Conservation (phyloP, 2,888 invertebrate species). For the Carterocephalus palaemon region DNA sequence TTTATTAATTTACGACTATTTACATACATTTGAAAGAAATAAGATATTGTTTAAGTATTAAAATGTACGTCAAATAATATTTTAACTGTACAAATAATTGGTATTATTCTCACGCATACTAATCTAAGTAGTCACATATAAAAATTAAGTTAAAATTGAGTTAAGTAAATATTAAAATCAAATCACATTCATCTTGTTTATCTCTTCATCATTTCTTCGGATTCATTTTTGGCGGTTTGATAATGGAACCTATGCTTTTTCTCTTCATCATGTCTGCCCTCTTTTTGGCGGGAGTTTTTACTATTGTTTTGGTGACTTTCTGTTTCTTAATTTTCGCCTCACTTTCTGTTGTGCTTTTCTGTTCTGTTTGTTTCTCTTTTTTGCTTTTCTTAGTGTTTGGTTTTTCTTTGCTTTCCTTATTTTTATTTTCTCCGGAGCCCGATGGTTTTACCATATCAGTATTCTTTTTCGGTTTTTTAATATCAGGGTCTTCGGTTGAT, state of each 20-base stretch:
- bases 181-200: no score
- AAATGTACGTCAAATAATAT: no score
- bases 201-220: constrained; percentile 38
- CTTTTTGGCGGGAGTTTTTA: constrained; percentile 49
- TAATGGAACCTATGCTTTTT: constrained; percentile 62
- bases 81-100: no score
- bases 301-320: constrained; percentile 32
- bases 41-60: no score
- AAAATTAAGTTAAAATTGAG: no score
- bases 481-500: constrained; percentile 22
- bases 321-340: constrained; percentile 27
- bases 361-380: constrained; percentile 27
- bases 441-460: constrained; percentile 25
- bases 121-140: no score
- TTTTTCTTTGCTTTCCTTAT: constrained; percentile 27
- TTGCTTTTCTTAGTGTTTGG: no score
- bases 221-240: constrained; percentile 68
- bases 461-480: constrained; percentile 27
- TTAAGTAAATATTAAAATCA: no score
- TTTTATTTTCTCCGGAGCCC: constrained; percentile 20
- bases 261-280: constrained; percentile 47
- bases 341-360: constrained; percentile 22
- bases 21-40: no score
- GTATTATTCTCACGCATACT: no score
- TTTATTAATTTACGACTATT: no score